Percentiles rank a stretch among this genome's conserved stretches.
Conservation (phyloP, 2,797 vertebrate genomes). For the Dromococcyx pavoninus region DNA sequence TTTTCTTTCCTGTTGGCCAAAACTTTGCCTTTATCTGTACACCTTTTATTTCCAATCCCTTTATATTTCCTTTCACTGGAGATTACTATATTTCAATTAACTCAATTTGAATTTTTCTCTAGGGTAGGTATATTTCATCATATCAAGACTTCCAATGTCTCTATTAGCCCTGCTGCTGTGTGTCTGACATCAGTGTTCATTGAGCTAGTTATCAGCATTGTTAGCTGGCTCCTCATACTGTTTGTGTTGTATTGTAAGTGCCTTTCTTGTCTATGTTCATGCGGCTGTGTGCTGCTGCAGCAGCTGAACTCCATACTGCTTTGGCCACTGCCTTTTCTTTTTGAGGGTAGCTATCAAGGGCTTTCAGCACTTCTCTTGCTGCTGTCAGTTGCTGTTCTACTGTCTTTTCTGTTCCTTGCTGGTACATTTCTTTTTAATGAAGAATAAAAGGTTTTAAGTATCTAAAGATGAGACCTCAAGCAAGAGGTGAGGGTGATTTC, state of each 20-base stretch:
- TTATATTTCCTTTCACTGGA: neutral
- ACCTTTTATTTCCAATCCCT: neutral
- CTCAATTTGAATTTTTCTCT: neutral
- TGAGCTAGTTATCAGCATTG: neutral
- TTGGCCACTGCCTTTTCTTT: neutral
- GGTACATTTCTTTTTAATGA: neutral
- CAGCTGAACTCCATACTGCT: neutral
- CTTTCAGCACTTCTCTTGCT: neutral
- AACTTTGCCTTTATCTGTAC: neutral
- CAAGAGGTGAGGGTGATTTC: neutral
- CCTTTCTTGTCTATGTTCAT: rapidly evolving
- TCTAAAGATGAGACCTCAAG: neutral
- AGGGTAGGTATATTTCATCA: neutral
- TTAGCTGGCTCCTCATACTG: neutral
- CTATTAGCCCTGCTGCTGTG: neutral
- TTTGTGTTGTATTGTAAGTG: neutral
- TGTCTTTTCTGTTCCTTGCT: neutral
- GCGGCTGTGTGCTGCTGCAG: neutral
- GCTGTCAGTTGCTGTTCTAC: neutral
- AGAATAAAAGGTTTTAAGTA: neutral
- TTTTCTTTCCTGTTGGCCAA: neutral
- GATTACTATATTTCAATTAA: conserved; percentile 2
- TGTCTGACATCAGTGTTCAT: neutral
- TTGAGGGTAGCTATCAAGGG: neutral
- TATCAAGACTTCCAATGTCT: neutral